Evolutionary conservation across 2,797 vertebrate species (phyloP).

Genomic region (Karalla daura): DNA sequence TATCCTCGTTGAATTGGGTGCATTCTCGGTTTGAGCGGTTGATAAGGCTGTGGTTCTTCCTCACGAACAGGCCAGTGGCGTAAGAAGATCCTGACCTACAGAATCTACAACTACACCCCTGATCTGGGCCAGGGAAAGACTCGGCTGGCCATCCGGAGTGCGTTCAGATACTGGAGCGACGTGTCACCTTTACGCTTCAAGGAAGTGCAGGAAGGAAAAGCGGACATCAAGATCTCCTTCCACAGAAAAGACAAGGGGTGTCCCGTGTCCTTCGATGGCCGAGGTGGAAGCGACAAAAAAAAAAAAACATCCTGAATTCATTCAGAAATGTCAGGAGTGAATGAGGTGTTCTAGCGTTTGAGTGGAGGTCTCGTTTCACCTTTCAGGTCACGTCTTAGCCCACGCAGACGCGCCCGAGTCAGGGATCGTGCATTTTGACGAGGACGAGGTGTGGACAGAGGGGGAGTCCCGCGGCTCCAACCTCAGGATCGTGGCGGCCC

Average conservation of each 20-base stretch:
- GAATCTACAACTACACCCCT: slow-evolving; percentile 84
- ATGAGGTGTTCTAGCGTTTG: background rate
- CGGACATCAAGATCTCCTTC: slow-evolving; percentile 89
- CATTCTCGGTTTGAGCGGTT: no score
- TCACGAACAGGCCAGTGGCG: slow-evolving; percentile 83
- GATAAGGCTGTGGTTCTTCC: no score
- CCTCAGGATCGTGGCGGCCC: slow-evolving; percentile 88
- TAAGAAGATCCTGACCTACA: slow-evolving; percentile 86
- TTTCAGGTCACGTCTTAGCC: slow-evolving; percentile 85
- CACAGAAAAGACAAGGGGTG: slow-evolving; percentile 82
- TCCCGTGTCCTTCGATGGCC: slow-evolving; percentile 85
- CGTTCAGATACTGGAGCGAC: slow-evolving; percentile 88
- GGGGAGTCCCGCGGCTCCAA: slow-evolving; percentile 82
- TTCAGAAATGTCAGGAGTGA: background rate
- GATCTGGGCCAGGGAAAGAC: slow-evolving; percentile 77
- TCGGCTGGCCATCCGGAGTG: slow-evolving; percentile 78
- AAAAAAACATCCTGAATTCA: no score
- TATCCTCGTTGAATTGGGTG: no score
- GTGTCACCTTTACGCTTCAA: slow-evolving; percentile 84
- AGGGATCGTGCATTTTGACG: slow-evolving; percentile 88
- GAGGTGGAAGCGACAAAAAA: slow-evolving; percentile 75
- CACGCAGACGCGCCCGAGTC: slow-evolving; percentile 88
- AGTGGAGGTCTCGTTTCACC: background rate
- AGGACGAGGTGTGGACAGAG: slow-evolving; percentile 88
- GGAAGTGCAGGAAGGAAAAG: slow-evolving; percentile 79